A percentile compares a stretch with the other conserved stretches of the same genome.
Conservation (phyloP, 2,888 invertebrate species). For the Entomobrya multifasciata region DNA sequence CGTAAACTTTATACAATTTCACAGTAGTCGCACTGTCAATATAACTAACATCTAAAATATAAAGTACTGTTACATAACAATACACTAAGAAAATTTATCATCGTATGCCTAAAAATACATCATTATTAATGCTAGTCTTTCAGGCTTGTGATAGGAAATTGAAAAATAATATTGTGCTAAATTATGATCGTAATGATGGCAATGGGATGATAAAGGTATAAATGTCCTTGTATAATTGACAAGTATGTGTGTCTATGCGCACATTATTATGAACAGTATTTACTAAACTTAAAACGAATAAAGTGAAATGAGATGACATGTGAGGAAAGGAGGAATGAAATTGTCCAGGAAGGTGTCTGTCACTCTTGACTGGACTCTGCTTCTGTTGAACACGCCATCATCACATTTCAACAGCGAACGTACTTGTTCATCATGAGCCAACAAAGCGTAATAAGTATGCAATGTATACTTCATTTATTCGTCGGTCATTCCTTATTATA, state of each 20-base stretch:
- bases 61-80: no score
- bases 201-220: background rate
- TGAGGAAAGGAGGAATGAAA: constrained; percentile 47
- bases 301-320: constrained; percentile 71
- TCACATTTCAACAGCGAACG: constrained; percentile 1
- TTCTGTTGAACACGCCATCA: constrained; percentile 11
- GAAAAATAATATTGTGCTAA: background rate
- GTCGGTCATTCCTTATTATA: no score
- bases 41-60: background rate
- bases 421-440: background rate
- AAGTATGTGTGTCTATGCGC: background rate
- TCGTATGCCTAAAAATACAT: background rate
- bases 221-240: constrained; percentile 20
- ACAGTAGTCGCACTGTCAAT: background rate
- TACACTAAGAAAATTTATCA: no score
- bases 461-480: background rate
- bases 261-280: background rate
- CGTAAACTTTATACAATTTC: background rate
- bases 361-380: constrained; percentile 39
- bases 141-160: background rate
- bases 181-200: background rate
- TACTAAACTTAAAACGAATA: constrained; percentile 57
- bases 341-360: constrained; percentile 78
- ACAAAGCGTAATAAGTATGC: background rate
- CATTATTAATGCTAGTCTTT: background rate